Evolutionary conservation across 2,888 invertebrate genomes (phyloP).

Genomic region (Nemurella pictetii): DNA sequence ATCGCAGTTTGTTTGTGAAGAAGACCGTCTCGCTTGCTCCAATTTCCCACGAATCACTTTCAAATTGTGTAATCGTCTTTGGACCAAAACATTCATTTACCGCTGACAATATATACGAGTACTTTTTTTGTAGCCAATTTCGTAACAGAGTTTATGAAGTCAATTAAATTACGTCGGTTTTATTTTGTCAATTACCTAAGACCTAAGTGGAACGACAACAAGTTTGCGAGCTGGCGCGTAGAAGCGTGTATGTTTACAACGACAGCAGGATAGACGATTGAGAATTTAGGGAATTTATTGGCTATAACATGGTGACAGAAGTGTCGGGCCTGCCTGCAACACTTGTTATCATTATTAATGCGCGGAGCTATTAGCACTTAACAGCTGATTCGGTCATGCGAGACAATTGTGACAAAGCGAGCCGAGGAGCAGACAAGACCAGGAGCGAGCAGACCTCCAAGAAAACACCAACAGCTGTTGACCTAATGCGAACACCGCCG

Average conservation of each 20-base stretch:
- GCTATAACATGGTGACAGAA: too few species aligned
- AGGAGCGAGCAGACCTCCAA: neutral
- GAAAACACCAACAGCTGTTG: neutral
- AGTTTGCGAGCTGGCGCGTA: neutral
- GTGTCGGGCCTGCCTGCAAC: too few species aligned
- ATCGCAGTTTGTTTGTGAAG: neutral
- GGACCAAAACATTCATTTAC: neutral
- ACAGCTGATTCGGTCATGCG: neutral
- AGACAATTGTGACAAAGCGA: neutral
- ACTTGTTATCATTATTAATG: neutral
- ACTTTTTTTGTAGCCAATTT: too few species aligned
- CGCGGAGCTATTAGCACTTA: neutral
- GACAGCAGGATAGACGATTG: too few species aligned
- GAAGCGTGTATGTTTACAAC: too few species aligned
- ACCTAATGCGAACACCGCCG: constrained; percentile 24
- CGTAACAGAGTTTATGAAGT: neutral
- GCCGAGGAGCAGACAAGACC: neutral
- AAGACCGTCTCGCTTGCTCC: neutral
- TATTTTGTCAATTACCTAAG: neutral
- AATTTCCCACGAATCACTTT: neutral
- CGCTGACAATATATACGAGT: neutral
- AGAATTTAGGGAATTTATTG: too few species aligned
- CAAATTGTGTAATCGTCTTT: neutral
- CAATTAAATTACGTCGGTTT: neutral
- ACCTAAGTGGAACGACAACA: neutral